Base-by-base conservation (phyloP, 2,113 vertebrate genomes). In the Phalacrocorax pelagicus region DNA sequence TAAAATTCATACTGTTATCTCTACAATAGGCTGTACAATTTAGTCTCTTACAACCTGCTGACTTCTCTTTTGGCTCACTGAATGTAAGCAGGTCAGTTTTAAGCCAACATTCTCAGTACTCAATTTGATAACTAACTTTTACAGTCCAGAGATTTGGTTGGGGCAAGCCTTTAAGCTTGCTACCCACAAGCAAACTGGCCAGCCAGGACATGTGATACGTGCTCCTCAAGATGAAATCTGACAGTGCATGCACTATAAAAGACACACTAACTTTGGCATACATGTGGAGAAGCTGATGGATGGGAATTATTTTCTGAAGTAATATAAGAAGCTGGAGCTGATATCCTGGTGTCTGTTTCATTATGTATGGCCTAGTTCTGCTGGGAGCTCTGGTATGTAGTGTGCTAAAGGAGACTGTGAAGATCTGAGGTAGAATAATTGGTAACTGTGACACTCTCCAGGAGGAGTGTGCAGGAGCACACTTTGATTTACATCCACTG, bases 271-370 rank as follows among this genome's bases (percentile, higher is more conserved):
- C 52, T 70, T 58, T 88, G 72, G 63, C 52, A 66, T 52, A 85
- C 63, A 66, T 16, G 16, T 55, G 71, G 54, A 94, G 86, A 97
- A 84, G 44, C 65, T 92, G 92, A 96, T 85, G 88, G 91, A 96
- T 91, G 90, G n/a, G 55, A 83, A 81, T 83, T 95, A 91, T 95
- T 97, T 94, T 88, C 81, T 87, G 65, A 94, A 94, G 92, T 81
- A 94, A 79, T 89, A 84, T 46, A 65, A 93, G 81, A 95, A 77
- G 38, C 86, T 90, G 71, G 42, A 88, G 38, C 32, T 80, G 62
- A 87, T 90, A 91, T 74, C 92, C 86, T 85, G 54, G 52, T 91
- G 77, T 87, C 92, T 79, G 44, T 49, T 97, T 81, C 77, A 90
- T 88, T 88, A 96, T 36, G 38, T 67, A 80, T 47, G 58, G 66